Conservation (phyloP, 2,888 invertebrate species). For the Chymomyza fuscimana region DNA sequence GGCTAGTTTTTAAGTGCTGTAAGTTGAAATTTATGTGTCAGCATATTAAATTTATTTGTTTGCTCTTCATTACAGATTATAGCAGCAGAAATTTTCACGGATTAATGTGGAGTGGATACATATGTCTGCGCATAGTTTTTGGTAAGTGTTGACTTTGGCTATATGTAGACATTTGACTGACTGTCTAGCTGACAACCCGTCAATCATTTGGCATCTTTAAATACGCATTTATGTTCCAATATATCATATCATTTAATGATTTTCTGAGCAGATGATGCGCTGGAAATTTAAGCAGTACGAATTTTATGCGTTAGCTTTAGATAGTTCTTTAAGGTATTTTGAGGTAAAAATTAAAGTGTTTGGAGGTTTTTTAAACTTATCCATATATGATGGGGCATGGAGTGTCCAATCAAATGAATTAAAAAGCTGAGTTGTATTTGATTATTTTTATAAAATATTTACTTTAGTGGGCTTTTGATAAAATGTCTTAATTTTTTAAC, state of each 20-base stretch:
- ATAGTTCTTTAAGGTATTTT: no score
- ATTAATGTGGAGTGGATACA: constrained; percentile 55
- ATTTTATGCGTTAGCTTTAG: no score
- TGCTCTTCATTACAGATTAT: constrained; percentile 64
- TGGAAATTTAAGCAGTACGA: no score
- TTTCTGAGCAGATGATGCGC: not conserved
- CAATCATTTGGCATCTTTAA: not conserved
- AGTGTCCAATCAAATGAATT: no score
- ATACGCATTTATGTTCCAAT: not conserved
- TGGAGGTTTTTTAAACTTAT: no score
- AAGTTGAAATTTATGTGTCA: constrained; percentile 60
- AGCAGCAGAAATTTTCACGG: constrained; percentile 33
- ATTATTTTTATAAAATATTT: no score
- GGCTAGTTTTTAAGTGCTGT: constrained; percentile 58
- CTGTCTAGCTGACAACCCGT: not conserved
- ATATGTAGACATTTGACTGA: not conserved
- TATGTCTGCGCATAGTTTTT: constrained; percentile 32
- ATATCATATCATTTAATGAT: not conserved
- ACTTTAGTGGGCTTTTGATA: no score
- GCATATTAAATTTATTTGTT: constrained; percentile 70
- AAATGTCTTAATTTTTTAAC: no score
- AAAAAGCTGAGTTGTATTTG: no score
- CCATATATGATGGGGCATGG: no score
- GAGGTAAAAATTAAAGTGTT: no score
- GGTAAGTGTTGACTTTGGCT: not conserved